Percentiles rank a stretch among this genome's conserved stretches.
Conservation (phyloP, 2,113 vertebrate species). For the Raja brachyura region DNA sequence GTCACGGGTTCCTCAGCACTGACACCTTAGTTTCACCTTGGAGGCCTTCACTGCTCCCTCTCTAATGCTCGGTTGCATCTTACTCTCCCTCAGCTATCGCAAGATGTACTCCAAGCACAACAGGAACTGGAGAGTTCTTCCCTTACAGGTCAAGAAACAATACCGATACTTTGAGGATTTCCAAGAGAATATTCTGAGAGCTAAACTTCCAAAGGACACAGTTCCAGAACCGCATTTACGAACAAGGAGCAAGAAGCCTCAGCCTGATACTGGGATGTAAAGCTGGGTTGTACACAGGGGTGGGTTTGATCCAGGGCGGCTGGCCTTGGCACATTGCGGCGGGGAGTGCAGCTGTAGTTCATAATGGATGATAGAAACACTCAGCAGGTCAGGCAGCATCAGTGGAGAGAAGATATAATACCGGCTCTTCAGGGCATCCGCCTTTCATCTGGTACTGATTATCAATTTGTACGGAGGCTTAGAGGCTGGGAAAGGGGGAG, state of each 20-base stretch:
- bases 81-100: neutral
- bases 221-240: neutral
- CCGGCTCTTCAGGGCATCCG: too few relatives aligned
- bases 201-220: neutral
- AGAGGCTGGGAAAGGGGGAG: too few relatives aligned
- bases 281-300: neutral
- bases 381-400: too few relatives aligned
- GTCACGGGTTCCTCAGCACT: neutral
- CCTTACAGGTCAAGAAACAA: neutral
- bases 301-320: neutral
- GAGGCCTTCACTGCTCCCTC: neutral
- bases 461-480: too few relatives aligned
- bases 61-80: neutral
- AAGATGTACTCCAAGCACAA: neutral
- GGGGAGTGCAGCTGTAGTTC: neutral
- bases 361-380: neutral
- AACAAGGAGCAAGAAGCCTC: neutral
- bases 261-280: neutral
- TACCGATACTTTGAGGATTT: neutral
- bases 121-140: neutral
- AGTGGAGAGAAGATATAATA: too few relatives aligned
- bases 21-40: neutral
- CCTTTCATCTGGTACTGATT: too few relatives aligned
- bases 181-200: neutral
- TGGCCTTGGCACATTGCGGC: neutral